Base-by-base conservation (phyloP, 2,888 invertebrate species). In the Phanerotoma sp. region DNA sequence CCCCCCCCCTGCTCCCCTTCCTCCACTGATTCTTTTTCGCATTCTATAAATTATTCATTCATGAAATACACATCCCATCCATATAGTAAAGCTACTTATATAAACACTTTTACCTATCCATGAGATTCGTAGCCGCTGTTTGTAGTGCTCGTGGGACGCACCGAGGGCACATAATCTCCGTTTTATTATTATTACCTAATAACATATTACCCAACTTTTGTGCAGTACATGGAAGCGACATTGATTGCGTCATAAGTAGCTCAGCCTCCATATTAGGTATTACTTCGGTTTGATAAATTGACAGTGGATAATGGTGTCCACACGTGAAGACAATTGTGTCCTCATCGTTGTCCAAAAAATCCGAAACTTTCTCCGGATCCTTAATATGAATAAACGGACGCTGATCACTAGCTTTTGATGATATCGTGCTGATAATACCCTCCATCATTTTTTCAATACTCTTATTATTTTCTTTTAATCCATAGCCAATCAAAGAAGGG, bases 291-390 rank as follows among this genome's bases (percentile, higher is more conserved):
- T 72, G 58, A 53, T 75, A 77, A n/a, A 61, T 20, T 2, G 74
- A 67, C 32, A 71, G 50, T 47, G 72, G 70, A 57, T 70, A 77
- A 54, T 75, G 71, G 54, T 77, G 77, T 7, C 77, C 77, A 32
- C 77, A 77, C 1, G 76, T 77, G 33, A 77, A 77, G 37, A 77
- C 66, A 66, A 75, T 71, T 6, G 66, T 70, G 30, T 75, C 74
- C 57, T 75, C 73, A 30, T 73, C 66, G 3, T 64, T 62, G 7
- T 64, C 67, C n/a, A 77, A 66, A 32, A 77, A 70, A 47, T 68
- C 62, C 7, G 70, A 63, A 7, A 72, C 64, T 13, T 64, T 61
- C 33, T 72, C 67, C 22, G 69, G 62, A 58, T 70, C 71, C 68
- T 73, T 73, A 53, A 77, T 70, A 46, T 75, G 76, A 60, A 77